These are phyloP conservation scores for Macrocentrus cingulum DNA, from an alignment of 1,140 invertebrate species.

Conservation along the genomic window DNA sequence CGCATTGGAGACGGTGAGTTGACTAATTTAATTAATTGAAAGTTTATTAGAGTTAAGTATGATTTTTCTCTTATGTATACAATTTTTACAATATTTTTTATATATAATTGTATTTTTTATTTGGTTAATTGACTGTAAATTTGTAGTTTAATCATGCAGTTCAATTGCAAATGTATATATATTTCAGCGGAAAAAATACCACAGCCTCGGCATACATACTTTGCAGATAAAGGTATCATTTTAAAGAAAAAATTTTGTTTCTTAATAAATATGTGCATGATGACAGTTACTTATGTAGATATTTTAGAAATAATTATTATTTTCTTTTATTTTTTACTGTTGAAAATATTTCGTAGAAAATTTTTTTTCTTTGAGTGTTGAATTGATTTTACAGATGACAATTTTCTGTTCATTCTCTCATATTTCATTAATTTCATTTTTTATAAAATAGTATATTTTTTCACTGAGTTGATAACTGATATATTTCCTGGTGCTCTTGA, in stretches of 20 bases:
- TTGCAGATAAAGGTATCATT: slow-evolving; percentile 56
- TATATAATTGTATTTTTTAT: not conserved
- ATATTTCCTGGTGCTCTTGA: slow-evolving; percentile 3
- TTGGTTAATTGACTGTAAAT: not conserved
- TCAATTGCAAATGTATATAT: no score
- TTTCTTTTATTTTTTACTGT: slow-evolving; percentile 23
- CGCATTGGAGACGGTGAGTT: slow-evolving; percentile 67
- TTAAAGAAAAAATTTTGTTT: slow-evolving; percentile 31
- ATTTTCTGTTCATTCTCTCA: not conserved
- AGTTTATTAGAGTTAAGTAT: no score
- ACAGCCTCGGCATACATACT: slow-evolving; percentile 53
- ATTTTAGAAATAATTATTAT: slow-evolving; percentile 13
- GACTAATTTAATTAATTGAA: no score
- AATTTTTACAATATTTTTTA: slow-evolving; percentile 2
- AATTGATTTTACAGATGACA: no score
- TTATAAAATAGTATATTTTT: slow-evolving; percentile 26
- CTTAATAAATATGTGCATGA: slow-evolving; percentile 44
- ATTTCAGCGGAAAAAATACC: slow-evolving; percentile 51
- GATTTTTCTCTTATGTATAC: not conserved
- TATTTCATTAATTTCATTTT: slow-evolving; percentile 14
- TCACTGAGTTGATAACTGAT: slow-evolving; percentile 37
- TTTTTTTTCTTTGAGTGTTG: no score
- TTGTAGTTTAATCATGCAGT: no score
- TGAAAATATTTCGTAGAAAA: no score
- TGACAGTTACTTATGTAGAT: slow-evolving; percentile 13